Conservation (phyloP, 1,140 invertebrate species). For the Drosophila lacertosa region DNA sequence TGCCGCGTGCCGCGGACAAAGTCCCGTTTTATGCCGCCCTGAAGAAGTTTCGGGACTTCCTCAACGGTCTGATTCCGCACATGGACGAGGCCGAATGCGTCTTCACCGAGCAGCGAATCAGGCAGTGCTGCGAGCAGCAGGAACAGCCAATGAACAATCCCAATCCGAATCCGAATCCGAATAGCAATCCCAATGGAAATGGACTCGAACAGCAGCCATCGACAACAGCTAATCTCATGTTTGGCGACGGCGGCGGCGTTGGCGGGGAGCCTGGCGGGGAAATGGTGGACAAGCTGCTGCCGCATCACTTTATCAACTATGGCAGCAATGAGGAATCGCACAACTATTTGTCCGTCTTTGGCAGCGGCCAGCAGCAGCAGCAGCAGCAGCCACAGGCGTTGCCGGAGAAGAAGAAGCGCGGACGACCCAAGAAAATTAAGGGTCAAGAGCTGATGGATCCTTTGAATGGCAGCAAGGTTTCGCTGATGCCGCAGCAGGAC, state of each 20-base stretch:
- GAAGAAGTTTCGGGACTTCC: conserved; percentile 96
- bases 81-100: conserved; percentile 96
- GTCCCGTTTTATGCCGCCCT: conserved; percentile 98
- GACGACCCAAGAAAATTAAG: conserved; percentile 94
- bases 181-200: too few relatives aligned
- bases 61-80: conserved; percentile 94
- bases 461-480: conserved; percentile 33
- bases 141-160: too few relatives aligned
- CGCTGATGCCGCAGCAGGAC: conserved; percentile 53
- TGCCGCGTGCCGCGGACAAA: conserved; percentile 97
- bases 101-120: conserved; percentile 92
- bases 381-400: conserved; percentile 69
- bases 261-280: conserved; percentile 26
- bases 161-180: too few relatives aligned
- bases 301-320: conserved; percentile 37
- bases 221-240: conserved; percentile 15
- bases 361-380: conserved; percentile 39
- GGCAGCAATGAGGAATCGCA: conserved; percentile 25
- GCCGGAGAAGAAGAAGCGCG: conserved; percentile 94
- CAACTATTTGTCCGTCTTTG: conserved; percentile 53
- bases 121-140: conserved; percentile 86
- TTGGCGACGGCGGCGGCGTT: conserved; percentile 22
- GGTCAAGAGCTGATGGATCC: conserved; percentile 85
- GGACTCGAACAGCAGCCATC: neutral
- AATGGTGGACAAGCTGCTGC: conserved; percentile 36